phyloP scores from a whole-genome alignment of 2,797 vertebrate genomes.

The Naso thynnoides region DNA sequence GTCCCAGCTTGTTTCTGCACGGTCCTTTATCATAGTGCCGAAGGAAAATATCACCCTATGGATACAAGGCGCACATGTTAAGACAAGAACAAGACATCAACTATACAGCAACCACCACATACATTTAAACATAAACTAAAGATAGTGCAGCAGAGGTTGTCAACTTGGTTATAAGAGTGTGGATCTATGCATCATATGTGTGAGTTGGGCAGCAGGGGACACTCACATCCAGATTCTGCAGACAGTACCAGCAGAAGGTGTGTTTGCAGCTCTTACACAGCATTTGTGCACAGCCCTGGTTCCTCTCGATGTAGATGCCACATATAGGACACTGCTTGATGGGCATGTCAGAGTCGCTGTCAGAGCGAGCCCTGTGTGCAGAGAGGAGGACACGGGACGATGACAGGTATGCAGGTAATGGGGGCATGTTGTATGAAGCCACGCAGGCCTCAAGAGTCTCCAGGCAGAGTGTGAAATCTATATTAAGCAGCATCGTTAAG shows the following conservation, averaged over 20 bases:
- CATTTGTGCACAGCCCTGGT: conserved; percentile 98
- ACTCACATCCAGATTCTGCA: conserved; percentile 96
- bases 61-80: conserved; percentile 31
- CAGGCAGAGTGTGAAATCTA: conserved; percentile 35
- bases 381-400: conserved; percentile 26
- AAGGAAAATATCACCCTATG: conserved; percentile 97
- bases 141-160: not conserved
- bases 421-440: not conserved
- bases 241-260: conserved; percentile 98
- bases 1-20: conserved; percentile 96
- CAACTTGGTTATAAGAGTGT: not conserved
- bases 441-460: not conserved
- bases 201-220: not conserved
- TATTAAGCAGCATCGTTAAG: conserved; percentile 49
- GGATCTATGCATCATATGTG: not conserved
- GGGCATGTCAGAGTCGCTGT: conserved; percentile 81
- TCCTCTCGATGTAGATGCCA: conserved; percentile 94
- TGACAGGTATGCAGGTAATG: not conserved
- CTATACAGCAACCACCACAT: not conserved
- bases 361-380: conserved; percentile 79
- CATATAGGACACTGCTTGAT: conserved; percentile 97
- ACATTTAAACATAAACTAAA: conserved; percentile 1
- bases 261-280: conserved; percentile 99
- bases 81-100: not conserved
- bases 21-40: conserved; percentile 97